Base-by-base conservation (phyloP, 2,888 invertebrate species). In the Nysson spinosus region DNA sequence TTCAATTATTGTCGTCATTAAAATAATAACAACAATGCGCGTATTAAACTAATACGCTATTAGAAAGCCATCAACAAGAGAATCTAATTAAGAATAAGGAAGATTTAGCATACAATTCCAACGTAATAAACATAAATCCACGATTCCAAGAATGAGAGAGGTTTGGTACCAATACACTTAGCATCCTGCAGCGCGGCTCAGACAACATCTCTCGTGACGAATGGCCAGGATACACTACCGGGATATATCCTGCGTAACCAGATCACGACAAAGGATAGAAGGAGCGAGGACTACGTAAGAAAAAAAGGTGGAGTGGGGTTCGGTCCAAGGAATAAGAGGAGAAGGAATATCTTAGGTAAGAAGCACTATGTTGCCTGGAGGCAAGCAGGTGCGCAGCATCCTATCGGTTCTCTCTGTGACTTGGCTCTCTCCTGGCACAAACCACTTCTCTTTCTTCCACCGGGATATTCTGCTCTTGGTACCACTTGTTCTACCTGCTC, bases 341-440 rank as follows among this genome's bases (percentile, higher is more conserved):
- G 47, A 30, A 12, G 40, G 40, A 46, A 50, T 20, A 68, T 30
- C 49, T 58, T 47, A 66, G 72, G 51, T 66, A 68, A 69, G 69
- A 70, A 71, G 72, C 62, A 68, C 57, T 57, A 46, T 44, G 62
- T 74, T 72, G 81, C 84, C 84, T 70, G 57, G 69, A 67, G 83
- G 85, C 83, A 76, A 82, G 83, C 85, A 85, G 85, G 85, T 85
- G 85, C 83, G 77, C 78, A 76, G 68, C 75, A 78, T 80, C 76
- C 78, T 78, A 72, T 82, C 73, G 70, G 72, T 72, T 74, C 76
- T 54, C 77, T 54, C 69, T 65, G 50, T 61, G 60, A 57, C 42
- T 14, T 30, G 34, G 20, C 32, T 54, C 37, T 12, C 19, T 14
- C 39, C 39, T 19, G 4, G 35, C 4, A 49, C 7, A 9, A 26